Base-by-base conservation (phyloP, 2,797 vertebrate species). In the Urocyon cinereoargenteus region DNA sequence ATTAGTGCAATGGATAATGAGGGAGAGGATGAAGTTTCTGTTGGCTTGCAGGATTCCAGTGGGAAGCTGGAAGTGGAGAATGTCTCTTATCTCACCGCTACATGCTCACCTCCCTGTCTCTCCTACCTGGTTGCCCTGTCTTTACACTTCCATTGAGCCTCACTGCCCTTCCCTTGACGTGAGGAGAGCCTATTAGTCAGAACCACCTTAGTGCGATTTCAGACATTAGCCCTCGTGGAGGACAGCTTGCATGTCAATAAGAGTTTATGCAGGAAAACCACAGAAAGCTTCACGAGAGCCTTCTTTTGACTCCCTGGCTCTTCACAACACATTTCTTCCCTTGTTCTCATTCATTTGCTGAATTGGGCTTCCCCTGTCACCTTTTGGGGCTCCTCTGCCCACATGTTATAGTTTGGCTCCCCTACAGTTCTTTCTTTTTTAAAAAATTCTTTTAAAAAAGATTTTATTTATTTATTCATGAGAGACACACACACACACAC, bases 1-100 rank as follows among this genome's bases (percentile, higher is more conserved):
- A 0, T 2, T 6, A 14, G 51, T 10, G 34, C 45, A 18, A n/a
- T 34, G 12, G 8, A 11, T 0, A 1, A 3, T 9, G 0, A 0
- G 21, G 4, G 16, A 36, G 34, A 86, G 18, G 12, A 2, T 0
- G 40, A 82, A 21, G 21, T 3, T 18, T 19, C 4, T 0, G 11
- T 2, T 0, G 18, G 40, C 31, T 82, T 3, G 1, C 14, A 31
- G 55, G 78, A 18, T 22, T 31, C 21, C 8, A 14, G 22, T 4
- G 40, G 49, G 5, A 31, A 62, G 28, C 3, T 13, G n/a, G 55
- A 49, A 31, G 14, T 0, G 2, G 61, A 57, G 22, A 49, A 28
- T 6, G n/a, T 19, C 45, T 81, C 64, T 81, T 13, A 3, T 6
- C 61, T 64, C 2, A 3, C 2, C 0, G 14, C 81, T 68, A 0